Percentiles rank a stretch among this genome's conserved stretches.
Conservation (phyloP, 1,140 invertebrate genomes). For the Hermetia illucens region DNA sequence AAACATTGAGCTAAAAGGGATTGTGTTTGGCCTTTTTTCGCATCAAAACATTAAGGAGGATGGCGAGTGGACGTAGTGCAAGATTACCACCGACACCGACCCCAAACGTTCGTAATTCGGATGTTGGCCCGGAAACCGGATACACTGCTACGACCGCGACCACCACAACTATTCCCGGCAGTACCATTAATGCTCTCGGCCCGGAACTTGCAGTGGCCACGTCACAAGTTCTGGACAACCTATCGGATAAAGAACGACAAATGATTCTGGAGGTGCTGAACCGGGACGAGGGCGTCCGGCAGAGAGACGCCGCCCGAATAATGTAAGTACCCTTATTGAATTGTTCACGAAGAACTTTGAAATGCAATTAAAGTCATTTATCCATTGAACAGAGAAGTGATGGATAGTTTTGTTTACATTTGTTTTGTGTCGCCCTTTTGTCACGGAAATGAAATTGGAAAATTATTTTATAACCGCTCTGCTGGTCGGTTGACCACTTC, state of each 20-base stretch:
- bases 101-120: conserved; percentile 1
- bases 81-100: conserved; percentile 25
- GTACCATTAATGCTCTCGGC: conserved; percentile 23
- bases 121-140: neutral
- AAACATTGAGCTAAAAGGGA: too few relatives aligned
- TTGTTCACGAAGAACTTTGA: too few relatives aligned
- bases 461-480: too few relatives aligned
- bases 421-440: neutral
- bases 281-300: conserved; percentile 25
- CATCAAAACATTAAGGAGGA: too few relatives aligned
- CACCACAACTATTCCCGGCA: conserved; percentile 7
- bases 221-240: conserved; percentile 25
- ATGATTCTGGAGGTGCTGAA: conserved; percentile 30
- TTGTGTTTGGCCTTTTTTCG: too few relatives aligned
- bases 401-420: neutral
- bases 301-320: conserved; percentile 27
- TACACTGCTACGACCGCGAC: neutral
- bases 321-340: conserved; percentile 31
- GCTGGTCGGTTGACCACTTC: too few relatives aligned
- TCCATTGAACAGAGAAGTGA: too few relatives aligned
- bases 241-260: conserved; percentile 29
- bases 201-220: conserved; percentile 26
- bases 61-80: conserved; percentile 31
- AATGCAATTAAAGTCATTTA: too few relatives aligned
- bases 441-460: too few relatives aligned